These are phyloP conservation scores for Ganaspis brasiliensis DNA, from an alignment of 2,888 invertebrate species.

Conservation along the genomic window DNA sequence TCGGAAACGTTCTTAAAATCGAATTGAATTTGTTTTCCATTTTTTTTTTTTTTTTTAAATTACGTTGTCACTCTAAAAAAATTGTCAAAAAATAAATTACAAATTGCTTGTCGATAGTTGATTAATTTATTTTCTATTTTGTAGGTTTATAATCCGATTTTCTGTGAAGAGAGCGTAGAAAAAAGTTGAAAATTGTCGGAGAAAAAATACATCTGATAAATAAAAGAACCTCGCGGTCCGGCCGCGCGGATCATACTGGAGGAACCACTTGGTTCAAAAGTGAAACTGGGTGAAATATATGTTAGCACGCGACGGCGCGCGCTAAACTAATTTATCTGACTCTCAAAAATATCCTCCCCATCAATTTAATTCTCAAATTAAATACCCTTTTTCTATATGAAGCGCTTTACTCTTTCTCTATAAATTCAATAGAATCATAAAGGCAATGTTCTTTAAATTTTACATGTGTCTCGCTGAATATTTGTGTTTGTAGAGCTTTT, in stretches of 20 bases:
- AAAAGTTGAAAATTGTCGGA: neutral
- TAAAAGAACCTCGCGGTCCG: constrained; percentile 41
- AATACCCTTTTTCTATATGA: neutral
- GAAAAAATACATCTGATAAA: constrained; percentile 24
- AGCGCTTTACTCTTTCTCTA: neutral
- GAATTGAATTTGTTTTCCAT: too few relatives aligned
- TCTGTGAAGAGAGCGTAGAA: neutral
- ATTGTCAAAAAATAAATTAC: neutral
- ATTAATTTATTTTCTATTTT: neutral
- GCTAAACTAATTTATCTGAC: constrained; percentile 11
- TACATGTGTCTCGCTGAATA: too few relatives aligned
- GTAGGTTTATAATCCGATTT: neutral
- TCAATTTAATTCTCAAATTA: constrained; percentile 5
- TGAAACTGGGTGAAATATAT: constrained; percentile 33
- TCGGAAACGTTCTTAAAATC: too few relatives aligned
- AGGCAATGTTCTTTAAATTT: neutral
- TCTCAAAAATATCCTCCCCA: neutral
- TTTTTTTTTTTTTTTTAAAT: too few relatives aligned
- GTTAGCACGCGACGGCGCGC: constrained; percentile 41
- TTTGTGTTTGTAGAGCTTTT: too few relatives aligned
- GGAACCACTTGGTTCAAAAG: constrained; percentile 39
- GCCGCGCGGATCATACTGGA: constrained; percentile 41
- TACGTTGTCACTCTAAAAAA: too few relatives aligned
- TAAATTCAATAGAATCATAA: neutral
- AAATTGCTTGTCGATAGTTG: neutral